Conservation (phyloP, 23 tunicate species). For the Corella eumyota region DNA sequence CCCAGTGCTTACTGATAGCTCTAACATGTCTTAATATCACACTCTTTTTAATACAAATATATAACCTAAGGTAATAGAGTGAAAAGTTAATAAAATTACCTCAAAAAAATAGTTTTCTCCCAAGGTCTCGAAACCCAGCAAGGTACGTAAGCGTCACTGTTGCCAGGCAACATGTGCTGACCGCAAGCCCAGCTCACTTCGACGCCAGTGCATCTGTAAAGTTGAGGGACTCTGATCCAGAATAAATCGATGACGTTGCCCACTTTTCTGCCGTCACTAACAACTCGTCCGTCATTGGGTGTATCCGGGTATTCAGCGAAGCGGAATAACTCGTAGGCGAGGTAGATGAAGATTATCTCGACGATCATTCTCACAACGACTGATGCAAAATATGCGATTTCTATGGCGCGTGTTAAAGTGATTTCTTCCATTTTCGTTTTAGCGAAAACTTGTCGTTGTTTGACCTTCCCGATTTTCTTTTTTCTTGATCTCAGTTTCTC, state of each 20-base stretch:
- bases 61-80: too few species aligned
- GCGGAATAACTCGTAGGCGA: constrained; percentile 64
- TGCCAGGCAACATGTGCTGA: constrained; percentile 65
- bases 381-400: constrained; percentile 36
- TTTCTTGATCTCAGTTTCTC: constrained; percentile 3
- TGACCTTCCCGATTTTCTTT: constrained; percentile 31
- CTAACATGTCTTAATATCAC: too few species aligned
- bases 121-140: constrained; percentile 97
- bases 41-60: too few species aligned
- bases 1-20: too few species aligned
- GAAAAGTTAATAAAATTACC: too few species aligned
- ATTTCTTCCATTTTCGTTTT: constrained; percentile 21
- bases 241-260: constrained; percentile 28
- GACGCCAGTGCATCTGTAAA: constrained; percentile 56
- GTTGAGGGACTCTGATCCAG: constrained; percentile 71
- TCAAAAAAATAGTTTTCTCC: constrained; percentile 89
- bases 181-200: constrained; percentile 70
- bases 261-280: constrained; percentile 38
- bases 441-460: constrained; percentile 25
- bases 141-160: constrained; percentile 56
- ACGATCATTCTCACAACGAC: constrained; percentile 34
- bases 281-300: constrained; percentile 13
- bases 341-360: constrained; percentile 38
- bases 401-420: constrained; percentile 28
- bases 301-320: constrained; percentile 54